Evolutionary conservation across 2,797 vertebrate genomes (phyloP), one percentile per base, ranked within the genome.

Genomic region (Pachyuromys duprasi): DNA sequence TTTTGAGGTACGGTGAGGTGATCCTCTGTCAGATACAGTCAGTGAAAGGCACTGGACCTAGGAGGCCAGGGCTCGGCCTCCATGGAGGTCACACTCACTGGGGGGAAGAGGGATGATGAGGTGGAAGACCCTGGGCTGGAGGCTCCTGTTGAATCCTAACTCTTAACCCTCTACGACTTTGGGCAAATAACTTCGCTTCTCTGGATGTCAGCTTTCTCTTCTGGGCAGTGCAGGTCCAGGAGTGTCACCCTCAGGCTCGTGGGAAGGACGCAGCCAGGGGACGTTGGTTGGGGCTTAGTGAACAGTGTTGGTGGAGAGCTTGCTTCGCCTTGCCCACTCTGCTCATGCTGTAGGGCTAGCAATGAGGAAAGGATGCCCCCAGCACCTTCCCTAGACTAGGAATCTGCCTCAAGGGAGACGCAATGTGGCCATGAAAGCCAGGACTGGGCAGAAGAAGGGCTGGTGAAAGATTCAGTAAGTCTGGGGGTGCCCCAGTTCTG

Each of bases 221-320:
- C 75, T 80, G 86, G 82, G 83, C 42, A 80, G 11, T 0, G 2
- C 2, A 8, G 89, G 39, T 76, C 45, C 0, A 1, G 45, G 36
- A 80, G 20, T 24, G 6, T 63, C 76, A 4, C 14, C 57, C 45
- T 8, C 1, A 36, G n/a, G 60, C 72, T n/a, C 31, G 8, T 26
- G 9, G 9, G 11, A 24, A 75, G n/a, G 80, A 36, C 53, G 39
- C 36, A 6, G 31, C 1, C 20, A 24, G 60, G 3, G 1, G 78
- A 7, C 3, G 0, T 1, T 6, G 2, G 55, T 0, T 0, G 65
- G 0, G 14, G 49, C 84, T 79, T 31, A 0, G 92, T 0, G 4
- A 49, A 28, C 0, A 26, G 14, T 63, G 1, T 0, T 5, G 3
- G 17, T n/a, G 33, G 60, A 42, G 31, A 60, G 12, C 33, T 70